A percentile compares a stretch with the other conserved stretches of the same genome.
phyloP scores from a whole-genome alignment of 2,797 vertebrate species.

The Urosaurus nigricauda region DNA sequence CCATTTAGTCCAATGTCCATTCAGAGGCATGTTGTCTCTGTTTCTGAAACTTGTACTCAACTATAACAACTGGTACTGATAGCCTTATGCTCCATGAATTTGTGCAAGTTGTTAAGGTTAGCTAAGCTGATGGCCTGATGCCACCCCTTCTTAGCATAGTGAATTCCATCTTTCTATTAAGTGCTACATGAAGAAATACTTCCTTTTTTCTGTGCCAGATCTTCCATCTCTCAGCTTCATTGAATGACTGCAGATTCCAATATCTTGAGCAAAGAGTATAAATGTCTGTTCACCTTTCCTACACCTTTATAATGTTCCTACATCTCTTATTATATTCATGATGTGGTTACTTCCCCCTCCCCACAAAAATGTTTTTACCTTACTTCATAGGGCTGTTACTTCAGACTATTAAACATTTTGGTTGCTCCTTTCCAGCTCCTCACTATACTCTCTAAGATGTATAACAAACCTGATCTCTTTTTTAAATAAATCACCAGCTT shows the following conservation, averaged over 20 bases:
- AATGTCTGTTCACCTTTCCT: background rate
- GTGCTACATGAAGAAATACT: too few species aligned
- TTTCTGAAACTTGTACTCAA: background rate
- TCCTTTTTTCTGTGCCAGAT: too few species aligned
- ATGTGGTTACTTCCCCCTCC: background rate
- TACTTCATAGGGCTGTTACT: too few species aligned
- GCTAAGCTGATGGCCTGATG: too few species aligned
- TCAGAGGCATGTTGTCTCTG: background rate
- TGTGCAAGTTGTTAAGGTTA: background rate
- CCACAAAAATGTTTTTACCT: background rate
- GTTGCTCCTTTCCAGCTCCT: too few species aligned
- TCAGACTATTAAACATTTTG: too few species aligned
- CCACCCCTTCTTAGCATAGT: too few species aligned
- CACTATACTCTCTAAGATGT: too few species aligned
- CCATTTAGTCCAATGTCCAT: background rate
- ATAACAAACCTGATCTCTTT: too few species aligned
- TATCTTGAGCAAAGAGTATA: background rate
- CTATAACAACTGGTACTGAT: background rate
- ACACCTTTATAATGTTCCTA: background rate
- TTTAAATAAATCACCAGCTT: too few species aligned
- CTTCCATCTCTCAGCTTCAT: background rate
- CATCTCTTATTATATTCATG: background rate
- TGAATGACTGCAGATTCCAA: background rate
- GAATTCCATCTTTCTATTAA: too few species aligned
- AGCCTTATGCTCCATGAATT: background rate